Conservation (phyloP, 2,797 vertebrate species). For the Stomatorhinus walkeri region DNA sequence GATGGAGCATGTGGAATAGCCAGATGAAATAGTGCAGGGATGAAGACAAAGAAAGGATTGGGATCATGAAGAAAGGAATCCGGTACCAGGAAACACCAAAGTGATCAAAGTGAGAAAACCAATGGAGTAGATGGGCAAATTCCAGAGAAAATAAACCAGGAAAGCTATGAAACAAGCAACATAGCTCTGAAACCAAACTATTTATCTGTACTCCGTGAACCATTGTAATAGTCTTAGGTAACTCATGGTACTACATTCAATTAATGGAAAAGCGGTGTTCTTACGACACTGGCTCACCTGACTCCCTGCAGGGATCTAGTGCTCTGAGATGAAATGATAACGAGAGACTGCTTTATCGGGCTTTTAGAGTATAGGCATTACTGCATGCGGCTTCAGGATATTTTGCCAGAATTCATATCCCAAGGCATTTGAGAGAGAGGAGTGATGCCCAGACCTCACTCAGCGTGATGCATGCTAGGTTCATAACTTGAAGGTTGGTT, state of each 20-base stretch:
- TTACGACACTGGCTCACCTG: neutral
- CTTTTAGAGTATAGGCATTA: neutral
- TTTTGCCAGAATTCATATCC: neutral
- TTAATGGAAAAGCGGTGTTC: neutral
- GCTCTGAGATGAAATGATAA: neutral
- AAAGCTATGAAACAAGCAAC: neutral
- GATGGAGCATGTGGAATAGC: neutral
- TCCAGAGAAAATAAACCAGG: neutral
- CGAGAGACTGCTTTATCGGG: neutral
- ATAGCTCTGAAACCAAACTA: neutral
- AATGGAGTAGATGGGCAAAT: neutral
- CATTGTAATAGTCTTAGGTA: neutral
- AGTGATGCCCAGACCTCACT: neutral
- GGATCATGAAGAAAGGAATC: neutral
- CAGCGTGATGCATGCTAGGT: neutral
- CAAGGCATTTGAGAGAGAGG: neutral
- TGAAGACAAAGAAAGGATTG: neutral
- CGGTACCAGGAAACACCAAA: neutral
- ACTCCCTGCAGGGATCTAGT: neutral
- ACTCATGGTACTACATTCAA: neutral
- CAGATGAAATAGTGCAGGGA: neutral
- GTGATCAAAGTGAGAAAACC: neutral
- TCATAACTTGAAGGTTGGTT: neutral
- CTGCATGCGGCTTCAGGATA: neutral
- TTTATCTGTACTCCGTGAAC: neutral